Conservation (phyloP, 2,113 vertebrate species). For the Spea multiplicata region DNA sequence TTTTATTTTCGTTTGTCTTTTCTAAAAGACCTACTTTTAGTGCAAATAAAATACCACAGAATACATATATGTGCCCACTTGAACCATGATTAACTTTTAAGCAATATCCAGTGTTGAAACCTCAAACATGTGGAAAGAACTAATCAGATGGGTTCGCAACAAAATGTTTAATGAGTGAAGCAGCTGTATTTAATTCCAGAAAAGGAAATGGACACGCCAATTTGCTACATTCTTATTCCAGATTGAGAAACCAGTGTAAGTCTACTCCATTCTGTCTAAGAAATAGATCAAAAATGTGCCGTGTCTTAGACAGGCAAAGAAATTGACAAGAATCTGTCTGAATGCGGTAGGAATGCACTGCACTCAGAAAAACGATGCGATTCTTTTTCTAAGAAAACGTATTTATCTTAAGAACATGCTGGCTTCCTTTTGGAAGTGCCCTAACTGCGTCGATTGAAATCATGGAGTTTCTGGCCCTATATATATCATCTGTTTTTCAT, state of each 20-base stretch:
- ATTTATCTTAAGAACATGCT: no score
- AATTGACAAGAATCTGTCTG: background rate
- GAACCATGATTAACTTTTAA: background rate
- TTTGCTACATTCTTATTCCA: constrained; percentile 1
- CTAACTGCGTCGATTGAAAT: no score
- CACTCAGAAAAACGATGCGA: no score
- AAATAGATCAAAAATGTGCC: background rate
- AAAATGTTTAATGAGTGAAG: constrained; percentile 9
- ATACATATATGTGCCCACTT: no score
- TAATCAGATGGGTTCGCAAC: constrained; percentile 8
- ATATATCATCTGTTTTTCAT: no score
- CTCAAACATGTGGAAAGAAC: constrained; percentile 6
- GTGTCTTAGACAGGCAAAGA: background rate
- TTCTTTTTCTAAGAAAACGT: no score
- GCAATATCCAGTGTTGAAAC: background rate
- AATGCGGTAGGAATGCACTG: background rate
- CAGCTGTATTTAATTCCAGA: constrained; percentile 27
- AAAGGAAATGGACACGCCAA: constrained; percentile 9
- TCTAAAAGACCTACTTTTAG: no score
- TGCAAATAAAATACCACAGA: no score
- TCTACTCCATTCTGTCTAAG: background rate
- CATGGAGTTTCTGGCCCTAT: no score
- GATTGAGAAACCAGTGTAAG: constrained; percentile 25
- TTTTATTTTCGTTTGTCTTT: no score
- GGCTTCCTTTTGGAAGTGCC: no score